Conservation (phyloP, 92 coral and sea anemone species). For the Virgularia gustaviana region DNA sequence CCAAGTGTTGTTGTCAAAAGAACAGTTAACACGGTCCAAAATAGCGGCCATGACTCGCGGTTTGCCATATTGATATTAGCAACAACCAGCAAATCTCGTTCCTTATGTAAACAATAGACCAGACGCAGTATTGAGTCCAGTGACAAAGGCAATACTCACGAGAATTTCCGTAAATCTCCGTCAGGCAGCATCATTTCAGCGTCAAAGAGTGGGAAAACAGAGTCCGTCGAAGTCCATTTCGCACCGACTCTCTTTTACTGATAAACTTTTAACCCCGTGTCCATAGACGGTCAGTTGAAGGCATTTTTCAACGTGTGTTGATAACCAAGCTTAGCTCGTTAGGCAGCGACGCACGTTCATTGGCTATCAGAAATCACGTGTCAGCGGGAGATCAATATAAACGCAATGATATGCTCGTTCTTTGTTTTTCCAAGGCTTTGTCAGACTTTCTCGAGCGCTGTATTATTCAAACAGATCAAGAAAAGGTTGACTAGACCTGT, state of each 20-base stretch:
- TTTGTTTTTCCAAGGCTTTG: slow-evolving; percentile 8
- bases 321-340: slow-evolving; percentile 7
- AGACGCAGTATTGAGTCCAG: slow-evolving; percentile 16
- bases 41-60: background rate
- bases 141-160: too few species aligned
- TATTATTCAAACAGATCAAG: too few species aligned
- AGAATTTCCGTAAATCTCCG: background rate
- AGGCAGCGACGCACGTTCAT: slow-evolving; percentile 7
- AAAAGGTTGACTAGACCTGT: too few species aligned
- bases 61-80: slow-evolving; percentile 9
- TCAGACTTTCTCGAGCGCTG: too few species aligned
- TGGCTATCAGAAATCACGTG: slow-evolving; percentile 37
- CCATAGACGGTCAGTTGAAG: background rate
- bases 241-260: background rate
- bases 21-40: slow-evolving; percentile 11
- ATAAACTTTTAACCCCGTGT: slow-evolving; percentile 37
- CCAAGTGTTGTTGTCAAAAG: slow-evolving; percentile 19
- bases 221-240: background rate
- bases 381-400: slow-evolving; percentile 35
- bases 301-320: slow-evolving; percentile 2
- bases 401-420: background rate
- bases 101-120: slow-evolving; percentile 29
- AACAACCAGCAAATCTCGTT: slow-evolving; percentile 2
- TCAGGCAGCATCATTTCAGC: background rate
- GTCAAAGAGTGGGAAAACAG: background rate